Evolutionary conservation across 2,888 invertebrate species (phyloP).

Genomic region (Agonopterix heracliana): DNA sequence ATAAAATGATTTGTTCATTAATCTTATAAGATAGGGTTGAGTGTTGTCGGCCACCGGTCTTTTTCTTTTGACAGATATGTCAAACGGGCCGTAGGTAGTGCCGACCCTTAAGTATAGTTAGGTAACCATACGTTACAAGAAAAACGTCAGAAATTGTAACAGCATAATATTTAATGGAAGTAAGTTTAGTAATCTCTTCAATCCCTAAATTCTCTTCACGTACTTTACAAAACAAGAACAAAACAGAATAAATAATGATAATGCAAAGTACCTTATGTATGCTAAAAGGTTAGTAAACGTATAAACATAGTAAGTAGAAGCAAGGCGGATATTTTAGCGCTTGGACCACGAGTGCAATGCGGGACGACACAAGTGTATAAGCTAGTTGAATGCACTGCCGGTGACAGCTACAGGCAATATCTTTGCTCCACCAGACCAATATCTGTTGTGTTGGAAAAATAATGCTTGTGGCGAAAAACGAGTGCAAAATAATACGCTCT

Average conservation of each 20-base stretch:
- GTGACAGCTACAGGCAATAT: slow-evolving; percentile 69
- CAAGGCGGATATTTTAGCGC: slow-evolving; percentile 31
- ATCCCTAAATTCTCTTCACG: too few relatives aligned
- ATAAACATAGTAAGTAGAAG: not conserved
- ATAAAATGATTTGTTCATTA: too few relatives aligned
- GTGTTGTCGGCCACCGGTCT: too few relatives aligned
- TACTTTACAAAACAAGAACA: not conserved
- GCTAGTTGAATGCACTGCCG: slow-evolving; percentile 52
- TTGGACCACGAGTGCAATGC: slow-evolving; percentile 28
- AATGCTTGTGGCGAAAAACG: slow-evolving; percentile 37
- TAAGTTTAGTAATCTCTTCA: too few relatives aligned
- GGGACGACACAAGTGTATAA: slow-evolving; percentile 50
- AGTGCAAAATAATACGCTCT: slow-evolving; percentile 8
- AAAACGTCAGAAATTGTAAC: too few relatives aligned
- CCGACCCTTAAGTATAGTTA: too few relatives aligned
- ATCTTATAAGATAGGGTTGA: too few relatives aligned
- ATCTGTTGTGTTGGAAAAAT: slow-evolving; percentile 56
- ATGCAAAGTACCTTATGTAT: not conserved
- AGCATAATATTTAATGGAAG: too few relatives aligned
- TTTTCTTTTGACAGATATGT: too few relatives aligned
- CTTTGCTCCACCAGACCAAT: slow-evolving; percentile 58
- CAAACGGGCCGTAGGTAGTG: too few relatives aligned
- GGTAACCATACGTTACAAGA: too few relatives aligned
- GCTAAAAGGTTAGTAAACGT: not conserved
- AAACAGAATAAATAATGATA: not conserved